Evolutionary conservation across 1,140 invertebrate species (phyloP), one percentile per base, ranked within the genome.

Genomic region (Triops longicaudatus): DNA sequence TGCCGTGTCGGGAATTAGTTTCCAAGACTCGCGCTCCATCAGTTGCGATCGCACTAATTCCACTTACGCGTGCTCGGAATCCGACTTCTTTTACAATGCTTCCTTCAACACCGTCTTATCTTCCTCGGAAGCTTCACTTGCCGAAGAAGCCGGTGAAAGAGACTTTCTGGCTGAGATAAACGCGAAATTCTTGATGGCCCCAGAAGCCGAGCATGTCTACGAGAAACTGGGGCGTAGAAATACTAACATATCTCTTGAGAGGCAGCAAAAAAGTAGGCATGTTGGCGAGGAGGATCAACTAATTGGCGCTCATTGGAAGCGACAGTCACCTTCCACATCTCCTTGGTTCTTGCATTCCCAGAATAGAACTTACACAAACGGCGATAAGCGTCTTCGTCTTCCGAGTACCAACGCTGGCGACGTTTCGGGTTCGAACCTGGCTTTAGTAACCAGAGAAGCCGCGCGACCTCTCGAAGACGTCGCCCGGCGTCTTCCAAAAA

Each of bases 1-100:
- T 17, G 78, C 78, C 72, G 44, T 78, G 9, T 79, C 78, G 72
- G 78, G 78, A 4, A 75, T 79, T 26, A 75, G 77, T 73, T 79
- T 78, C 76, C 78, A 79, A 72, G 73, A 75, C n/a, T 77, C 76
- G n/a, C 73, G 63, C 31, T 72, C 41, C 26, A 41, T 44, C 63
- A 71, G 26, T 7, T 22, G 5, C 73, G 73, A 73, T 12, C 17
- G 28, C 26, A 22, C 73, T 28, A 14, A 73, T 37, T 37, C 31
- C 31, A 4, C 31, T 37, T 37, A n/a, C n/a, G n/a, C n/a, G n/a
- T n/a, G 31, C 31, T 37, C 31, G 31, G 31, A 37, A 37, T 37
- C 31, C 31, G 31, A 37, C 31, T 37, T 37, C 31, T 7, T 37
- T 7, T 37, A 37, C 31, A 37, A 37, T 7, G 7, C 31, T 37